A percentile compares a stretch with the other conserved stretches of the same genome.
Conservation (phyloP, 2,797 vertebrate genomes). For the Pteronotus mesoamericanus region DNA sequence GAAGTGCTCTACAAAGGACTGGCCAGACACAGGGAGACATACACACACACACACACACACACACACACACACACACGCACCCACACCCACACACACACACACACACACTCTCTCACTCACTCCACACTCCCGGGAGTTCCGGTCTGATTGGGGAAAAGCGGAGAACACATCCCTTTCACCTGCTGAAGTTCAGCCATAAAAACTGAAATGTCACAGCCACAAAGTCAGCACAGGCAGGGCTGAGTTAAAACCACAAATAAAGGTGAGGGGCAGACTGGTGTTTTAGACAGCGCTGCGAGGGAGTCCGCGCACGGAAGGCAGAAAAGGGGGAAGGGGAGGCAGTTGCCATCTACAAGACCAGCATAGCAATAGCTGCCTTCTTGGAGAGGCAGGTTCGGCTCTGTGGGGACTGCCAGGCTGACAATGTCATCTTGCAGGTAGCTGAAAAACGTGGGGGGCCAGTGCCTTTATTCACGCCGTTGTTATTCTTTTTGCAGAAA, state of each 20-base stretch:
- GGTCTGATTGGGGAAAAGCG: background rate
- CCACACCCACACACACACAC: background rate
- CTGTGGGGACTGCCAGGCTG: background rate
- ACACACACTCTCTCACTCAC: too few relatives aligned
- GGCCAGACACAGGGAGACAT: background rate
- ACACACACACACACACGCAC: background rate
- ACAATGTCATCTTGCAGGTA: constrained; percentile 37
- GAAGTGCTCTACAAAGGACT: constrained; percentile 43
- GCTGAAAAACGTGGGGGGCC: background rate
- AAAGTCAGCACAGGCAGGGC: constrained; percentile 30
- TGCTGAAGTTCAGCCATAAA: constrained; percentile 64
- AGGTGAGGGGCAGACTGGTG: constrained; percentile 42
- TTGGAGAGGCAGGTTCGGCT: background rate
- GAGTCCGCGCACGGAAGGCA: background rate
- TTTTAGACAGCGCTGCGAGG: background rate
- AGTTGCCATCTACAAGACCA: background rate
- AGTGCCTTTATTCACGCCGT: constrained; percentile 1
- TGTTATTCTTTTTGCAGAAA: constrained; percentile 26
- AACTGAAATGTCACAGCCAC: constrained; percentile 58
- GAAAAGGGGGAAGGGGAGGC: background rate
- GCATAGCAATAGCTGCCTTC: background rate
- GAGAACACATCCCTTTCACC: constrained; percentile 58
- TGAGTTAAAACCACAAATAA: constrained; percentile 18
- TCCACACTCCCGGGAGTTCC: constrained; percentile 23
- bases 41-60: background rate